Evolutionary conservation across 1,140 invertebrate genomes (phyloP).

Genomic region (Drosophila sucinea): DNA sequence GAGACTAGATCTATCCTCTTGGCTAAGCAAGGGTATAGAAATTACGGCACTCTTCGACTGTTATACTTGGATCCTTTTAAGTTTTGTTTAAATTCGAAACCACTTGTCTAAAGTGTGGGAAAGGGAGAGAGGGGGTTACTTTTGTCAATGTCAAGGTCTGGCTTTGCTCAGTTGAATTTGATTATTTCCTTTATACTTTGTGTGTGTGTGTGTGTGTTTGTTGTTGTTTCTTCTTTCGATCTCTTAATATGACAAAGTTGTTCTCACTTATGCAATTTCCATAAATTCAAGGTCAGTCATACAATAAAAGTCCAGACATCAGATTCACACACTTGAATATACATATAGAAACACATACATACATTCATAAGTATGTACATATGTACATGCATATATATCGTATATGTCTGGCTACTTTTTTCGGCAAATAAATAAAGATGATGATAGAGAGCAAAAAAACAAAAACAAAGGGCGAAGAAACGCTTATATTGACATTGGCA

Average conservation of each 20-base stretch:
- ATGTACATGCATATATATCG: conserved; percentile 25
- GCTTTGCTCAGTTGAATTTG: conserved; percentile 20
- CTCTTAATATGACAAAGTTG: conserved; percentile 75
- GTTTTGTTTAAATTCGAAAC: conserved; percentile 23
- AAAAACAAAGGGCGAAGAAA: conserved; percentile 5
- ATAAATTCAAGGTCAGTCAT: conserved; percentile 75
- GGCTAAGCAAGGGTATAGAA: too few relatives aligned
- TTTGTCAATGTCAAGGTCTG: conserved; percentile 62
- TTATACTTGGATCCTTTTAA: too few relatives aligned
- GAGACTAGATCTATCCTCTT: too few relatives aligned
- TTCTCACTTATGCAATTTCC: conserved; percentile 78
- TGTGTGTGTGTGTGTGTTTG: conserved; percentile 2
- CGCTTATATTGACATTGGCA: conserved; percentile 5
- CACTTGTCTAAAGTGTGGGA: neutral
- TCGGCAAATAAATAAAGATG: conserved; percentile 38
- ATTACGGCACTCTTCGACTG: too few relatives aligned
- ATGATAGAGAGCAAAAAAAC: conserved; percentile 20
- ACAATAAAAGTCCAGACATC: conserved; percentile 74
- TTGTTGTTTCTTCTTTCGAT: conserved; percentile 29
- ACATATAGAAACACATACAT: conserved; percentile 8
- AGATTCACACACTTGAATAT: conserved; percentile 40
- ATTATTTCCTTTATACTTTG: conserved; percentile 12
- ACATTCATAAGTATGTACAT: conserved; percentile 4
- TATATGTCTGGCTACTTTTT: conserved; percentile 49
- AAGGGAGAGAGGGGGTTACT: conserved; percentile 39